Percentiles rank a stretch among this genome's conserved stretches.
phyloP scores from a whole-genome alignment of 2,797 vertebrate species.

The Hoplostethus atlanticus region DNA sequence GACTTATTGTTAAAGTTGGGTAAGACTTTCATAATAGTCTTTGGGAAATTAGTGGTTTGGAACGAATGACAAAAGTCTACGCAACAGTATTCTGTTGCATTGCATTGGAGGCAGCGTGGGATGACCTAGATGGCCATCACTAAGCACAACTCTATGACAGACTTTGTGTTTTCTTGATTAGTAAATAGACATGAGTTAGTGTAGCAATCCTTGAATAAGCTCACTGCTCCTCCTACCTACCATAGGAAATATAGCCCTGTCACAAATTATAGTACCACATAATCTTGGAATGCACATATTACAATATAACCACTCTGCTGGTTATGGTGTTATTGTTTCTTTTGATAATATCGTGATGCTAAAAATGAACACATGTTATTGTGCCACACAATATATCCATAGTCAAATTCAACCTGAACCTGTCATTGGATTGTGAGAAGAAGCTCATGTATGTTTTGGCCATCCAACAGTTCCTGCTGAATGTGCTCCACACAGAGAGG shows the following conservation, averaged over 20 bases:
- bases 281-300: slow-evolving; percentile 17
- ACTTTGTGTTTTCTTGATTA: too few relatives aligned
- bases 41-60: too few relatives aligned
- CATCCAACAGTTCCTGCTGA: slow-evolving; percentile 19
- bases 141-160: too few relatives aligned
- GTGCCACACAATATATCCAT: not conserved
- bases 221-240: not conserved
- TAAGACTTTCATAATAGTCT: not conserved
- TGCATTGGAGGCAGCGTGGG: too few relatives aligned
- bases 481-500: not conserved
- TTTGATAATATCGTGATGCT: not conserved
- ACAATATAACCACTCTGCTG: not conserved
- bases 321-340: not conserved
- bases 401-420: not conserved
- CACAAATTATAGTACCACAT: not conserved
- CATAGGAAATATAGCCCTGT: not conserved
- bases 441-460: not conserved
- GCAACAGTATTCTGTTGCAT: too few relatives aligned
- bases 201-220: too few relatives aligned
- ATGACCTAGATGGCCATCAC: too few relatives aligned
- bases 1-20: not conserved
- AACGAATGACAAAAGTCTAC: too few relatives aligned
- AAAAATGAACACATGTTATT: not conserved
- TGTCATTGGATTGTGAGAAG: not conserved
- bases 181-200: too few relatives aligned